Base-by-base conservation (phyloP, 2,797 vertebrate species). In the Eurystomus glaucurus region DNA sequence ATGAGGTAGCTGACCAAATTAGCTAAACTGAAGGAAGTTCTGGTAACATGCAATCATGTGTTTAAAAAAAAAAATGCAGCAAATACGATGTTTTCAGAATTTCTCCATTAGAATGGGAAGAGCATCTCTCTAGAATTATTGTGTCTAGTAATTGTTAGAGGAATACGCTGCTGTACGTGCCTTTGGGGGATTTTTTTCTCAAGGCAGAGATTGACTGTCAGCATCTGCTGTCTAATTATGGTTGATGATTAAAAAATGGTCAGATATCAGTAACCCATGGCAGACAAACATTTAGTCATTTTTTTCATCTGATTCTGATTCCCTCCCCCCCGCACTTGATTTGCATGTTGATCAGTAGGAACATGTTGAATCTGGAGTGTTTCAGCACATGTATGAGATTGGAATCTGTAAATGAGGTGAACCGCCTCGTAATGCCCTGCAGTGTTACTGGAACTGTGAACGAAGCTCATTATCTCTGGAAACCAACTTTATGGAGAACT, bases 141-240 rank as follows among this genome's bases (percentile, higher is more conserved):
- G 20, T 10, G 2, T 43, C 3, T 54, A 29, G n/a, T 74, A 57
- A 14, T 35, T 87, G 43, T 45, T 89, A 29, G 51, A 82, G 66
- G 43, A 74, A 52, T 41, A 33, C 9, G 8, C 50, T 80, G 21
- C 60, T 62, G 6, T 70, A 3, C 0, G 0, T 23, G 39, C 64
- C 7, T 91, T 86, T 50, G 17, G 12, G 43, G 28, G n/a, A 51
- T 75, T 95, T 80, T 95, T 80, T 93, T 88, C 26, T 88, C 11
- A 48, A 68, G 45, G 5, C 13, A 9, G n/a, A 57, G 62, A 14
- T 31, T 39, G 33, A 33, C 21, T 66, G 9, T 70, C 23, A 15
- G 23, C 46, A 62, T 92, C 60, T 72, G 15, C 31, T 91, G 45
- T 1, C 15, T 88, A 25, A 41, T 62, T 50, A 25, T 10, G 7